A percentile compares a stretch with the other conserved stretches of the same genome.
Conservation (phyloP, 2,888 invertebrate genomes). For the Melinaea marsaeus region DNA sequence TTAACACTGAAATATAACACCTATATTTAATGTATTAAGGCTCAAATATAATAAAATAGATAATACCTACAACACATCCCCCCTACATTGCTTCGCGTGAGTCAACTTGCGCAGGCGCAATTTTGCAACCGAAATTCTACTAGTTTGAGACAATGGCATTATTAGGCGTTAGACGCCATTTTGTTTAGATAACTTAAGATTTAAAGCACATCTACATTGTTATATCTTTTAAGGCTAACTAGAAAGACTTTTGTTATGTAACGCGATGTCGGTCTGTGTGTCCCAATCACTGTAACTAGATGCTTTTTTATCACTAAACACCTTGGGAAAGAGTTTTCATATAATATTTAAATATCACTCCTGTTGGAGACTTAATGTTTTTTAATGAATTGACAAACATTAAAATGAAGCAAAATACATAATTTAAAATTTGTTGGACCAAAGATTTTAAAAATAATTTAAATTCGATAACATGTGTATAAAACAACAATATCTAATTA, state of each 20-base stretch:
- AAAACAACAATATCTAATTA: too few relatives aligned
- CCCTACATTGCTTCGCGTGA: conserved; percentile 46
- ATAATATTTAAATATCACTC: too few relatives aligned
- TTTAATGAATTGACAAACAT: too few relatives aligned
- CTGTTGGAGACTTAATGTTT: too few relatives aligned
- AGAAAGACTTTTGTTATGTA: conserved; percentile 9
- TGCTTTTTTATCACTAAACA: too few relatives aligned
- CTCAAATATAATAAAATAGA: conserved; percentile 12
- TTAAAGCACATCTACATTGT: conserved; percentile 32
- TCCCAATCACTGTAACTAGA: too few relatives aligned
- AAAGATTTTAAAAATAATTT: too few relatives aligned
- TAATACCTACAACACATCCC: conserved; percentile 34
- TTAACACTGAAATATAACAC: conserved; percentile 14
- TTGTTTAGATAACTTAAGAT: conserved; percentile 45
- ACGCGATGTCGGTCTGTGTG: background rate
- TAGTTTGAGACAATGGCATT: conserved; percentile 74
- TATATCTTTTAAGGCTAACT: conserved; percentile 24
- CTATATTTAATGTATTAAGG: conserved; percentile 17
- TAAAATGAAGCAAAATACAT: too few relatives aligned
- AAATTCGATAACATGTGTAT: too few relatives aligned
- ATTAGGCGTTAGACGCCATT: conserved; percentile 70
- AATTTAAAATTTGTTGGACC: too few relatives aligned
- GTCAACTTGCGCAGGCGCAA: conserved; percentile 67
- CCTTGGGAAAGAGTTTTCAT: too few relatives aligned
- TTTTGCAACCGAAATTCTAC: conserved; percentile 77